Evolutionary conservation across 2,113 vertebrate species (phyloP), one percentile per base, ranked within the genome.

Genomic region (Plectropomus leopardus): DNA sequence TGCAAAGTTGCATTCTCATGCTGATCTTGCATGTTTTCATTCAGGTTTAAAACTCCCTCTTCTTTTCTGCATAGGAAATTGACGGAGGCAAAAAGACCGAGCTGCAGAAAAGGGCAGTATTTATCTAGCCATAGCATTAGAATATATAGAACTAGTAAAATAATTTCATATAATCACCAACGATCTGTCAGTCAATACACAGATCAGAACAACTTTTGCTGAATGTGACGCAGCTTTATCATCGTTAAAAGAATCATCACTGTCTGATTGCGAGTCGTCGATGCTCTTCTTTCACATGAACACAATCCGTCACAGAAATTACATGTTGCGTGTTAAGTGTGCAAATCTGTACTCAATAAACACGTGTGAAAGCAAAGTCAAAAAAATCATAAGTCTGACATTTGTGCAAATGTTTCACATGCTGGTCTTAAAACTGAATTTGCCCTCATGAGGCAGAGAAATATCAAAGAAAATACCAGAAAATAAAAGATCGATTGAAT

Each of bases 1-100:
- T 77, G 85, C 83, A 87, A 70, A 0, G 19, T 67, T 59, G 72
- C 77, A 84, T 70, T 66, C 28, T 74, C 84, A 83, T 90, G 86
- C 82, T 72, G 54, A 69, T 55, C 60, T 76, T 76, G 82, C 61
- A 83, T 84, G 72, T 79, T 83, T 76, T 71, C 26, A 63, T 75
- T 81, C 40, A 28, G 42, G 28, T 42, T 82, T 48, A 36, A 66
- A 76, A n/a, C 17, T 77, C 5, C 14, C 15, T 17, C 17, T 47
- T 64, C 19, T 68, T 74, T 75, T 78, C 61, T 88, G 82, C 87
- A 88, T 84, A 85, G 73, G 50, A 68, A 76, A 59, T 47, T 61
- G 32, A 72, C 57, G 8, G 59, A 78, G 34, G 74, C 54, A 28
- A 54, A 76, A 61, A 47, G 42, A 86, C 63, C 53, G 47, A 71